Percentiles rank a stretch among this genome's conserved stretches.
These are phyloP conservation scores for Tuberolachnus salignus DNA, from an alignment of 2,888 invertebrate species.

Conservation along the genomic window DNA sequence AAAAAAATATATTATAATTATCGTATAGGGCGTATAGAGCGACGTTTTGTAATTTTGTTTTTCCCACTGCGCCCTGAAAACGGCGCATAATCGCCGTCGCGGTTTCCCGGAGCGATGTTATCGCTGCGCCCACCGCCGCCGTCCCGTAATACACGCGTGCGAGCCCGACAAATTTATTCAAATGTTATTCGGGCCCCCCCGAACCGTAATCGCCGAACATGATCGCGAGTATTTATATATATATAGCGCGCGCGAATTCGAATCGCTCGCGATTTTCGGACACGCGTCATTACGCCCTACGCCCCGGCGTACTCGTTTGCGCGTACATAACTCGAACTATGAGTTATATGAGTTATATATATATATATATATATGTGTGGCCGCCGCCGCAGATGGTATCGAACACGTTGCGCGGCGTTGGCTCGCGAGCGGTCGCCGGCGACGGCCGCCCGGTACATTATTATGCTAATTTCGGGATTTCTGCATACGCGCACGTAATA, in stretches of 20 bases:
- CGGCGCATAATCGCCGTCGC: no score
- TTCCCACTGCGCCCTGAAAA: no score
- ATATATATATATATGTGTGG: no score
- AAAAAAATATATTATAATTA: not conserved
- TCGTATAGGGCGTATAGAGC: no score
- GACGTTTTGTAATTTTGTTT: not conserved
- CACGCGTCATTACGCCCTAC: not conserved
- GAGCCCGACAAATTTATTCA: slow-evolving; percentile 53
- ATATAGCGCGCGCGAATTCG: slow-evolving; percentile 35
- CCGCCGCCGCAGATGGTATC: slow-evolving; percentile 47
- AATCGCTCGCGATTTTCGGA: slow-evolving; percentile 41
- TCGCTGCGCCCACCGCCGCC: slow-evolving; percentile 13
- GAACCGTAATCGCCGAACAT: slow-evolving; percentile 53
- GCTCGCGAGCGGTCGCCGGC: not conserved
- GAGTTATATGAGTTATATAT: no score
- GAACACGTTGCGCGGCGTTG: not conserved
- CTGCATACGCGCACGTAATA: slow-evolving; percentile 4
- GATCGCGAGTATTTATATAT: no score
- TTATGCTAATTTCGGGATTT: slow-evolving; percentile 55
- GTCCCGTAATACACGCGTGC: not conserved
- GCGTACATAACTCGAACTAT: no score
- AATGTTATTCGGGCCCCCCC: slow-evolving; percentile 51
- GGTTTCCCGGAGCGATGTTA: slow-evolving; percentile 37
- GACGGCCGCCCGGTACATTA: slow-evolving; percentile 46
- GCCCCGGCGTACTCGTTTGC: no score